phyloP scores from a whole-genome alignment of 1,140 invertebrate genomes.

The Thaumatotibia leucotreta region DNA sequence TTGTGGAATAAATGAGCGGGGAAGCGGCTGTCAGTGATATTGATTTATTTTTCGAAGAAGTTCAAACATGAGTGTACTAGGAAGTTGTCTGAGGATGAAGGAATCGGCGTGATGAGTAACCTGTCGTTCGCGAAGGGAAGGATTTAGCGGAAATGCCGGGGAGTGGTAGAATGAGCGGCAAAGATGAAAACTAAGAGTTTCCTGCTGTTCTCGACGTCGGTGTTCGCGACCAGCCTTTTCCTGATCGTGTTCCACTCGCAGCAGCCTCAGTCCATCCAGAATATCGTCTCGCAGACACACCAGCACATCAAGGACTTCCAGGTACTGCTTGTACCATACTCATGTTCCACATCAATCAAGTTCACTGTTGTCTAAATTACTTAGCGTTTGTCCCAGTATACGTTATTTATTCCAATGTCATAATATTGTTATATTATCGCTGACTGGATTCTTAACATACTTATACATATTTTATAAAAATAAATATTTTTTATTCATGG shows the following conservation, averaged over 20 bases:
- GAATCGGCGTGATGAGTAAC: neutral
- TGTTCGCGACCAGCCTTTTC: conserved; percentile 71
- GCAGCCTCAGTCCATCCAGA: conserved; percentile 83
- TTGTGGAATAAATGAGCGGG: conserved; percentile 20
- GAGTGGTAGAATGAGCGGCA: conserved; percentile 41
- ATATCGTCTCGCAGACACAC: conserved; percentile 90
- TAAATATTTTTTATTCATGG: too few relatives aligned
- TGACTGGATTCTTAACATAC: too few relatives aligned
- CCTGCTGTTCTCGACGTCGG: conserved; percentile 70
- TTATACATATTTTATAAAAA: too few relatives aligned
- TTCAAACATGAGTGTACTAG: conserved; percentile 27
- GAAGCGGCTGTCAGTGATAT: conserved; percentile 56
- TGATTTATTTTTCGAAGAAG: conserved; percentile 58
- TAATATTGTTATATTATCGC: too few relatives aligned
- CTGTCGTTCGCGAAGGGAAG: neutral
- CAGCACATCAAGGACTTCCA: conserved; percentile 90
- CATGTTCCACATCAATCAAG: too few relatives aligned
- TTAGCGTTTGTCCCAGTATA: too few relatives aligned
- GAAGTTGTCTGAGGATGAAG: conserved; percentile 6
- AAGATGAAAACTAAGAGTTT: conserved; percentile 76
- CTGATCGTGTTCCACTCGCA: conserved; percentile 74
- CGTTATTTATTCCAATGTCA: too few relatives aligned
- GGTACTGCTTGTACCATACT: conserved; percentile 77
- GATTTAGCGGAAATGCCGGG: neutral
- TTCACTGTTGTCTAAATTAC: too few relatives aligned